These are phyloP conservation scores for Athalia cordata DNA, from an alignment of 2,888 invertebrate genomes.

Conservation along the genomic window DNA sequence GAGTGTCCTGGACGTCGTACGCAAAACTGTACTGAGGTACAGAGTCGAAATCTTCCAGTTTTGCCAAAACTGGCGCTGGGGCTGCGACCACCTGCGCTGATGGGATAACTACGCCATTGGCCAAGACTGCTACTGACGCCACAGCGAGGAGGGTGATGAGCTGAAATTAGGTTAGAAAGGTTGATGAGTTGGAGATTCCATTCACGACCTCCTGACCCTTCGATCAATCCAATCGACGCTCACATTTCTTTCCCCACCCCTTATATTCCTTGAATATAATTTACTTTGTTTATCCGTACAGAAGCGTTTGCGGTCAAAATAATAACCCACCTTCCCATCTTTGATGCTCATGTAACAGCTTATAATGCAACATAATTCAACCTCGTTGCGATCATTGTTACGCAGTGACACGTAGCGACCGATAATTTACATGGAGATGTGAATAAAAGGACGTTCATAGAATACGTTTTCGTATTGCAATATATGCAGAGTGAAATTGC, in stretches of 20 bases:
- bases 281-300: neutral
- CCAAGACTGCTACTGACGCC: constrained; percentile 65
- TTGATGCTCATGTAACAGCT: constrained; percentile 30
- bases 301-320: neutral
- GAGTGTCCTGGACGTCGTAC: constrained; percentile 66
- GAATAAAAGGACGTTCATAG: constrained; percentile 28
- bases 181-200: neutral
- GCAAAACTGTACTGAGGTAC: constrained; percentile 66
- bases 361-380: constrained; percentile 30
- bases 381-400: constrained; percentile 18
- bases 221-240: no score
- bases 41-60: constrained; percentile 64
- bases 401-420: constrained; percentile 27
- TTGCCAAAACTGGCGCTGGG: constrained; percentile 56
- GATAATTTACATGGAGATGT: constrained; percentile 26
- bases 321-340: constrained; percentile 2
- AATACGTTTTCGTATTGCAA: constrained; percentile 27
- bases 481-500: constrained; percentile 16
- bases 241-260: neutral
- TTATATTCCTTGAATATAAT: neutral
- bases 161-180: constrained; percentile 53
- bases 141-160: constrained; percentile 68
- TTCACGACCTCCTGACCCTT: no score
- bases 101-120: constrained; percentile 73
- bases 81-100: constrained; percentile 52